Evolutionary conservation across 2,113 vertebrate genomes (phyloP).

Genomic region (Nyctereutes procyonoides): DNA sequence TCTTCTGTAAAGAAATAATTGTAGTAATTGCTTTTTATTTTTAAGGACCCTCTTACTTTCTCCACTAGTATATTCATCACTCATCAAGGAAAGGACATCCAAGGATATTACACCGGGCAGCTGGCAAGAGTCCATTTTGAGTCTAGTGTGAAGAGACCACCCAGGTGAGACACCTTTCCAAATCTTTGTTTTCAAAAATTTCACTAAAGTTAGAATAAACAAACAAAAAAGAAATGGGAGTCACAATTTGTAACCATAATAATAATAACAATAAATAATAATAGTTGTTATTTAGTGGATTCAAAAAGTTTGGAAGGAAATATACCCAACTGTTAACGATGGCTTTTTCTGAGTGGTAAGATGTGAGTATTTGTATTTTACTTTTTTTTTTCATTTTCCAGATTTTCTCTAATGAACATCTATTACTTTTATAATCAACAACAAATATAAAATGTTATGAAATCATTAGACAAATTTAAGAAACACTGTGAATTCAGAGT

Average conservation of each 20-base stretch:
- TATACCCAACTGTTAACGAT: not conserved
- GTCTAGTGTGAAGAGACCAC: not conserved
- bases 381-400: not conserved
- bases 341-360: not conserved
- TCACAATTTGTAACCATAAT: not conserved
- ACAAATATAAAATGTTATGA: not conserved
- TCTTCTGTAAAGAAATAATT: not conserved
- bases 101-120: constrained; percentile 63
- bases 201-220: not conserved
- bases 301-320: not conserved
- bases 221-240: not conserved
- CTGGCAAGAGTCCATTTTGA: constrained; percentile 54
- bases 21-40: not conserved
- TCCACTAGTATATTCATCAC: constrained; percentile 57
- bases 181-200: not conserved
- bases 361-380: not conserved
- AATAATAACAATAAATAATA: not conserved
- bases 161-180: constrained; percentile 54
- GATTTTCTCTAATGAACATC: not conserved
- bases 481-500: not conserved
- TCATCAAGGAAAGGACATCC: constrained; percentile 72
- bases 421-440: constrained; percentile 10
- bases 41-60: not conserved
- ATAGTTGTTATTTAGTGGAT: not conserved
- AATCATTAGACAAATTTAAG: not conserved